Evolutionary conservation across 2,113 vertebrate species (phyloP).

Genomic region (Clarias batrachus): DNA sequence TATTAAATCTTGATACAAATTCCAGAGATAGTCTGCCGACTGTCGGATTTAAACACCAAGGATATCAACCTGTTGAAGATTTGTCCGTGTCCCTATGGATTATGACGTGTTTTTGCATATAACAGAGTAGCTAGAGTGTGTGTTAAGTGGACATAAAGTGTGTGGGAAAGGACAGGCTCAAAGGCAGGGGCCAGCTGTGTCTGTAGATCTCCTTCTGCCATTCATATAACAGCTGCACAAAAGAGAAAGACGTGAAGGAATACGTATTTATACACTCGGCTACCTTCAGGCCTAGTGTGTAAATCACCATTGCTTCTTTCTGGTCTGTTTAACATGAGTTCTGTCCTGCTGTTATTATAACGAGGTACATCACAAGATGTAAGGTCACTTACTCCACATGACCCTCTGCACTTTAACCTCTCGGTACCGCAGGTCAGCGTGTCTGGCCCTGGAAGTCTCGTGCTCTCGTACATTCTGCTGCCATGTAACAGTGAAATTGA

Average conservation of each 20-base stretch:
- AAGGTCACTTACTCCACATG: slow-evolving; percentile 31
- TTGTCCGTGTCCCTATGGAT: not conserved
- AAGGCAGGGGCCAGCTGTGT: slow-evolving; percentile 41
- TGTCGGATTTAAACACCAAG: too few relatives aligned
- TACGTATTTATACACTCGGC: not conserved
- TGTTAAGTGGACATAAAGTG: slow-evolving; percentile 1
- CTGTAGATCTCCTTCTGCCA: slow-evolving; percentile 36
- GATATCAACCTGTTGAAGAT: not conserved
- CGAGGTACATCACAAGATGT: slow-evolving; percentile 35
- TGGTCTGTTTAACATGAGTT: not conserved
- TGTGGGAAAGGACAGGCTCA: not conserved
- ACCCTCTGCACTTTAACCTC: slow-evolving; percentile 43
- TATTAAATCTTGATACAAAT: not conserved
- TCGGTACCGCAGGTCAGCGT: not conserved
- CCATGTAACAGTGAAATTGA: not conserved
- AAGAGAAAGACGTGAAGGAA: not conserved
- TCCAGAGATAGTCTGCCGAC: not conserved
- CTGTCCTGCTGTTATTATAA: slow-evolving; percentile 17
- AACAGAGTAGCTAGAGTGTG: not conserved
- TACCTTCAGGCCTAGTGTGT: slow-evolving; percentile 24
- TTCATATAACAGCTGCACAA: slow-evolving; percentile 40
- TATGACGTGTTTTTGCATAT: not conserved
- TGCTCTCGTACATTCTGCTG: slow-evolving; percentile 4
- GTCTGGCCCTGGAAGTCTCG: slow-evolving; percentile 17
- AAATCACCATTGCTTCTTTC: slow-evolving; percentile 23